phyloP scores from a whole-genome alignment of 2,888 invertebrate genomes.

The Blomia tropicalis region DNA sequence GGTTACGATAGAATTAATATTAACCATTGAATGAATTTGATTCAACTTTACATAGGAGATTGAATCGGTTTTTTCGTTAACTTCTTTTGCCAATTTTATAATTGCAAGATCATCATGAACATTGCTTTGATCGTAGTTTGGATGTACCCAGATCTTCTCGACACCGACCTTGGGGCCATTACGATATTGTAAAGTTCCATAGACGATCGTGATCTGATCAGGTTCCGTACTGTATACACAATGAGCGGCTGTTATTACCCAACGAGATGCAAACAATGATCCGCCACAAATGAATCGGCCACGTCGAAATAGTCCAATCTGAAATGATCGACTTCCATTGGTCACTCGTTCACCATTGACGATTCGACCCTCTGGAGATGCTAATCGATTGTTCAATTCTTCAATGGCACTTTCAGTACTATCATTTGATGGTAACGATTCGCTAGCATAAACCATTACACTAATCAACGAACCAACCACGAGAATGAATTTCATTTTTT shows the following conservation, averaged over 20 bases:
- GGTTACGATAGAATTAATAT: not conserved
- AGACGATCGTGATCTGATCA: not conserved
- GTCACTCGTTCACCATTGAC: not conserved
- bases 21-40: not conserved
- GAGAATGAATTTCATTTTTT: too few species aligned
- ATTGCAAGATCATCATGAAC: not conserved
- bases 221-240: not conserved
- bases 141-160: not conserved
- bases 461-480: not conserved
- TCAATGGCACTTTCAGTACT: not conserved
- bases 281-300: slow-evolving; percentile 1
- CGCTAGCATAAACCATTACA: too few species aligned
- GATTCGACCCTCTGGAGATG: not conserved
- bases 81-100: not conserved
- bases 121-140: not conserved
- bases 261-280: not conserved
- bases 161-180: not conserved
- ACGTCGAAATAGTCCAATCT: not conserved
- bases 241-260: not conserved
- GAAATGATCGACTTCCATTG: not conserved
- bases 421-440: too few species aligned
- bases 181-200: not conserved
- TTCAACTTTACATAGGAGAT: not conserved
- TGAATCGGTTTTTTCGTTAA: not conserved
- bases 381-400: not conserved